Conservation (phyloP, 2,888 invertebrate species). For the Epicampocera succincta region DNA sequence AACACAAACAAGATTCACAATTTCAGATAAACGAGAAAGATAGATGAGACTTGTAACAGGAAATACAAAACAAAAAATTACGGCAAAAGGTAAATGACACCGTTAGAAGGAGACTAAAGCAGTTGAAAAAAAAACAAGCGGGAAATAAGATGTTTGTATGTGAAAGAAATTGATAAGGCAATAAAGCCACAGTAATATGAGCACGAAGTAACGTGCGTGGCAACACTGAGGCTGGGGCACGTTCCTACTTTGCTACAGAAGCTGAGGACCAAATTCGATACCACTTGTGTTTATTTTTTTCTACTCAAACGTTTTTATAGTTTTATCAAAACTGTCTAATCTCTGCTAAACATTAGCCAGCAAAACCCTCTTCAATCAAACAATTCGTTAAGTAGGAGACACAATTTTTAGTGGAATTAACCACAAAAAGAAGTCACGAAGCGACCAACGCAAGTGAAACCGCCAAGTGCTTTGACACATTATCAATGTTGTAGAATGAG, state of each 20-base stretch:
- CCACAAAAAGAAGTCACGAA: constrained; percentile 1
- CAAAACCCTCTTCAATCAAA: constrained; percentile 1
- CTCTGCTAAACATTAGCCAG: constrained; percentile 48
- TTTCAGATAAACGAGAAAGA: constrained; percentile 75
- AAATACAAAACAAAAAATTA: constrained; percentile 3
- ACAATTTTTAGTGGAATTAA: neutral
- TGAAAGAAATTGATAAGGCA: constrained; percentile 68
- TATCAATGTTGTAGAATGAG: constrained; percentile 24
- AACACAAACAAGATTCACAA: constrained; percentile 73
- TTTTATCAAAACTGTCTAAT: constrained; percentile 59
- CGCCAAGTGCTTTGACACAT: constrained; percentile 48
- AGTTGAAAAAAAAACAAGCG: constrained; percentile 26
- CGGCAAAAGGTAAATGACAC: constrained; percentile 65
- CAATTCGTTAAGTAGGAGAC: neutral
- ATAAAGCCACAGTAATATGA: constrained; percentile 42
- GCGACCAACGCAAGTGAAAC: constrained; percentile 34
- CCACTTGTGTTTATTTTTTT: neutral
- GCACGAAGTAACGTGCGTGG: neutral
- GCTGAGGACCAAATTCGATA: neutral
- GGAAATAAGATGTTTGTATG: constrained; percentile 39
- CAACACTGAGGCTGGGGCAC: neutral
- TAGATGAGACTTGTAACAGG: constrained; percentile 66
- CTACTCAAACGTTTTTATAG: neutral
- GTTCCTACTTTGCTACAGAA: neutral
- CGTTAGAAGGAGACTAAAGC: constrained; percentile 23